These are phyloP conservation scores for Vidua chalybeata DNA, from an alignment of 2,113 vertebrate genomes.

Conservation along the genomic window DNA sequence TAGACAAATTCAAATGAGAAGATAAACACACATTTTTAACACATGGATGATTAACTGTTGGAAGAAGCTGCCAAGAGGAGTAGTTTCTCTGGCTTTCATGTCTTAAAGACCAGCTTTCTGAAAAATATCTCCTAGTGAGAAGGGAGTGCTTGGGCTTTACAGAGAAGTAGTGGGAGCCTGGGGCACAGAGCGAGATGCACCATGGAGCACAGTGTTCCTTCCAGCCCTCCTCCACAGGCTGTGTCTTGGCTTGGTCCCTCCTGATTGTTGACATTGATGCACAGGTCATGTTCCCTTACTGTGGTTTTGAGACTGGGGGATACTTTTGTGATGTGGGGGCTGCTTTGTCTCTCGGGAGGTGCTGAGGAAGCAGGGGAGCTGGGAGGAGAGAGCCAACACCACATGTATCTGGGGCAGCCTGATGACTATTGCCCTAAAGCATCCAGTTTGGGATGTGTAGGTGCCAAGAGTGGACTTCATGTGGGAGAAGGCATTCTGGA, in stretches of 20 bases:
- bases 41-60: neutral
- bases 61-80: neutral
- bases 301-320: neutral
- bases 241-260: neutral
- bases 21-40: slow-evolving; percentile 40
- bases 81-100: neutral
- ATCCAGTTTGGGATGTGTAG: neutral
- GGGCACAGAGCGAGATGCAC: accelerated
- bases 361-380: neutral
- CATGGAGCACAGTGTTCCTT: neutral
- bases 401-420: neutral
- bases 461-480: neutral
- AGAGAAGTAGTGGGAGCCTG: neutral
- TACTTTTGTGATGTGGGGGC: neutral
- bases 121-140: neutral
- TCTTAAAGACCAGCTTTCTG: neutral
- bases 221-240: neutral
- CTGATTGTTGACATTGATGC: neutral
- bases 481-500: neutral
- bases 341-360: accelerated
- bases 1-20: slow-evolving; percentile 3
- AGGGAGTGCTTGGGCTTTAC: neutral
- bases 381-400: neutral
- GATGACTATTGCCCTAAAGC: neutral
- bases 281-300: accelerated